A percentile compares a stretch with the other conserved stretches of the same genome.
These are phyloP conservation scores for Oncorhynchus keta DNA, from an alignment of 2,113 vertebrate genomes.

Conservation along the genomic window DNA sequence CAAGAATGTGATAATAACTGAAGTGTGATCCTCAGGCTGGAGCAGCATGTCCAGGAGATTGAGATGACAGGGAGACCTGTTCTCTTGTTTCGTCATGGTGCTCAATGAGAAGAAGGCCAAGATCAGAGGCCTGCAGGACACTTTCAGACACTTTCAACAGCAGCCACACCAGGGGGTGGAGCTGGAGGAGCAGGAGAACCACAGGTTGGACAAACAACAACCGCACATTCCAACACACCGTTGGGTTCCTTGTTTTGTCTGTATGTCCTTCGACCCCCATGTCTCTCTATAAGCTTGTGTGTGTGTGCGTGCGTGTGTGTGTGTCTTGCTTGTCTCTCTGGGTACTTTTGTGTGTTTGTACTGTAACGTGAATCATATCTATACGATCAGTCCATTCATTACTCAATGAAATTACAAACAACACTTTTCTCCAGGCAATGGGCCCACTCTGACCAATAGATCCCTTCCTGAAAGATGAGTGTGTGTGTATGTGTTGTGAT, in stretches of 20 bases:
- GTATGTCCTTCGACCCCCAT: not conserved
- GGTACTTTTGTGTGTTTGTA: no score
- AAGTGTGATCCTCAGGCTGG: conserved; percentile 69
- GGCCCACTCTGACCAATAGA: no score
- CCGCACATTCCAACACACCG: conserved; percentile 1
- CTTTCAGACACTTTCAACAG: conserved; percentile 64
- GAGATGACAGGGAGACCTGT: conserved; percentile 79
- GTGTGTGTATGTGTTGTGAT: not conserved
- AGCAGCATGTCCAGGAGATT: conserved; percentile 81
- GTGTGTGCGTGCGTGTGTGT: no score
- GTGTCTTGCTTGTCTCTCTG: no score
- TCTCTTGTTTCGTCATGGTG: conserved; percentile 82
- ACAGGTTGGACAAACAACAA: conserved; percentile 27
- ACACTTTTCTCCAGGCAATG: no score
- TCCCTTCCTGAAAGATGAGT: not conserved
- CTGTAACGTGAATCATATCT: no score
- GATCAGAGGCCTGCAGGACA: conserved; percentile 81
- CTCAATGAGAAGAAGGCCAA: conserved; percentile 92
- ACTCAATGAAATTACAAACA: no score
- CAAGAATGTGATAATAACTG: not conserved
- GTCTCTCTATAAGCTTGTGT: not conserved
- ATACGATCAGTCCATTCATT: no score
- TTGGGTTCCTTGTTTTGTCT: not conserved
- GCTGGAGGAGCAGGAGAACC: conserved; percentile 7
- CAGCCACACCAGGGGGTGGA: conserved; percentile 19